Conservation (phyloP, 2,113 vertebrate genomes). For the Percopsis transmontana region DNA sequence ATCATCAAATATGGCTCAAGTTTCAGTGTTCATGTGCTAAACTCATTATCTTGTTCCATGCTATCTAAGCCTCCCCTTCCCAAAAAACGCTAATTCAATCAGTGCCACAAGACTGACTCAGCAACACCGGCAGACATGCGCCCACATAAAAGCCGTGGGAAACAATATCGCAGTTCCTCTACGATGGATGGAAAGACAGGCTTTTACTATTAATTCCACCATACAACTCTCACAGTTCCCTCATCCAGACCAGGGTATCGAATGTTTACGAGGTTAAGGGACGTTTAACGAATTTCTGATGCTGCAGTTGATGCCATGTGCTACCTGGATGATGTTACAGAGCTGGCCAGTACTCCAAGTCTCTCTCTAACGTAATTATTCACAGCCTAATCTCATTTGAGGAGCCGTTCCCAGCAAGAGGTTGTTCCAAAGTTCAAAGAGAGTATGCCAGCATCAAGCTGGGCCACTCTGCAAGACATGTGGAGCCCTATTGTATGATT, state of each 20-base stretch:
- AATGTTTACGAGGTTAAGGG: conserved; percentile 55
- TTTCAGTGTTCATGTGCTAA: conserved; percentile 61
- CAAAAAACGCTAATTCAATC: conserved; percentile 62
- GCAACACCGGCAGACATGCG: conserved; percentile 51
- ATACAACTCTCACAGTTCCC: conserved; percentile 38
- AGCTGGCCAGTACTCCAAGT: conserved; percentile 32
- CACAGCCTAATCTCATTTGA: conserved; percentile 72
- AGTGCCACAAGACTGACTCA: conserved; percentile 51
- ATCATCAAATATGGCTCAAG: conserved; percentile 30
- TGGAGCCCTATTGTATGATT: background rate
- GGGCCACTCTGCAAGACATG: conserved; percentile 3
- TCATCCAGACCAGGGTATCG: conserved; percentile 39
- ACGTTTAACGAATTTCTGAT: conserved; percentile 49
- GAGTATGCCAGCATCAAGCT: conserved; percentile 12
- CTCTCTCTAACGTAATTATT: conserved; percentile 65
- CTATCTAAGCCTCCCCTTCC: conserved; percentile 24
- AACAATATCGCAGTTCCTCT: conserved; percentile 28
- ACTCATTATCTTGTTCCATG: conserved; percentile 45
- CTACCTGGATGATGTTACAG: conserved; percentile 63
- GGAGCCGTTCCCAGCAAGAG: conserved; percentile 46
- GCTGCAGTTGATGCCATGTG: conserved; percentile 34
- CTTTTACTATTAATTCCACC: conserved; percentile 50
- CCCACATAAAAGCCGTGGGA: conserved; percentile 48
- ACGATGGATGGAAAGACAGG: conserved; percentile 45
- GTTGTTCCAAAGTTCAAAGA: conserved; percentile 27